phyloP scores from a whole-genome alignment of 2,888 invertebrate species.

The Cephalotes varians region DNA sequence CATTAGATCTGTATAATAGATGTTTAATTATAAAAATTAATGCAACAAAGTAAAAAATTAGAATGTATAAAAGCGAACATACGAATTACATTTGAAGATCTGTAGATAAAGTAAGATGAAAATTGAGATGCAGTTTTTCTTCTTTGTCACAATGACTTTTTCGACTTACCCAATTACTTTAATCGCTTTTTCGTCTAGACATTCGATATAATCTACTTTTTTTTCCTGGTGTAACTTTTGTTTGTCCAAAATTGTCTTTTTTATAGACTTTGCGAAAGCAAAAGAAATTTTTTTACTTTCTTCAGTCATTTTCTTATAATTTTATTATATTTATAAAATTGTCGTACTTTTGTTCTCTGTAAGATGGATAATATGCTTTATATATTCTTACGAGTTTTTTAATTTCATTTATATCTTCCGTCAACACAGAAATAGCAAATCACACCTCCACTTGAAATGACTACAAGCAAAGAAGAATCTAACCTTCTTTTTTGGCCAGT shows the following conservation, averaged over 20 bases:
- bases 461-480: no score
- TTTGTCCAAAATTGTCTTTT: conserved; percentile 86
- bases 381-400: background rate
- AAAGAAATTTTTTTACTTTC: conserved; percentile 93
- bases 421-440: background rate
- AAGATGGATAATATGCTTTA: background rate
- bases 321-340: background rate
- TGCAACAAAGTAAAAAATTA: background rate
- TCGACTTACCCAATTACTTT: conserved; percentile 90
- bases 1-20: background rate
- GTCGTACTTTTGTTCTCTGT: background rate
- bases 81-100: background rate
- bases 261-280: conserved; percentile 91
- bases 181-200: conserved; percentile 92
- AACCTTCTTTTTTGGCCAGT: no score
- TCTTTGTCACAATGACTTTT: background rate
- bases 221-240: conserved; percentile 85
- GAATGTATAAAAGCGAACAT: background rate
- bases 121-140: conserved; percentile 21
- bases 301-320: conserved; percentile 76
- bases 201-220: conserved; percentile 91
- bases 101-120: conserved; percentile 51
- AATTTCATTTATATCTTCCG: background rate
- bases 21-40: background rate
- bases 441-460: no score